Percentiles rank a stretch among this genome's conserved stretches.
Evolutionary conservation across 2,888 invertebrate genomes (phyloP).

Genomic region (Netelia virgata): DNA sequence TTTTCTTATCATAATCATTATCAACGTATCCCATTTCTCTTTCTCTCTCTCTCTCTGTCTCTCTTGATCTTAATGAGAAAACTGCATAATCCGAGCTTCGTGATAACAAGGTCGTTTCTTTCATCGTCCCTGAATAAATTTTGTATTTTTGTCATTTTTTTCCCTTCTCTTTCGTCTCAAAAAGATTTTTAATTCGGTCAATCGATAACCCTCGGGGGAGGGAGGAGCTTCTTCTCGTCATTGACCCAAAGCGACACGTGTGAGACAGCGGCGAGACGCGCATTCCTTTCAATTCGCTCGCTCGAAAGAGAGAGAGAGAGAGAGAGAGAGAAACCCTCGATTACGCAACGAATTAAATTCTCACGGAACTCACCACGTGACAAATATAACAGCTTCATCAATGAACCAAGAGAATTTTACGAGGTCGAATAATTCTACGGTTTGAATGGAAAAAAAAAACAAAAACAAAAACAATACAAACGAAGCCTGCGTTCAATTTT

Average conservation of each 20-base stretch:
- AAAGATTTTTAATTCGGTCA: slow-evolving; percentile 3
- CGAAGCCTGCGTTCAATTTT: slow-evolving; percentile 8
- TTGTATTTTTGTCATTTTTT: background rate
- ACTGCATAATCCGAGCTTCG: background rate
- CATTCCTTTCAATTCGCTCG: slow-evolving; percentile 58
- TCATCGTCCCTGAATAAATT: background rate
- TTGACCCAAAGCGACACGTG: slow-evolving; percentile 64
- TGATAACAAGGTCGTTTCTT: slow-evolving; percentile 19
- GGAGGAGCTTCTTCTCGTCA: slow-evolving; percentile 44
- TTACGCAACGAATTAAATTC: slow-evolving; percentile 38
- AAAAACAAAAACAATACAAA: slow-evolving; percentile 10
- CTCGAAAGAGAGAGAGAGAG: too few relatives aligned
- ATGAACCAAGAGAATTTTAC: slow-evolving; percentile 21
- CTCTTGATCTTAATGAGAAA: background rate
- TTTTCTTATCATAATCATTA: slow-evolving; percentile 1
- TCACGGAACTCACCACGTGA: too few relatives aligned
- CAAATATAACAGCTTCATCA: background rate
- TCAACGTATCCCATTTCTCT: background rate
- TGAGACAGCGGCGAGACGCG: background rate
- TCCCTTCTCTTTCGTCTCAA: background rate
- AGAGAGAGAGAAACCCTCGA: slow-evolving; percentile 9
- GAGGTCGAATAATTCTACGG: slow-evolving; percentile 9
- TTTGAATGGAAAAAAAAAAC: background rate
- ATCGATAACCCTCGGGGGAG: slow-evolving; percentile 45
- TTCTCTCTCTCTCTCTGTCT: background rate